These are phyloP conservation scores for Thermophis baileyi DNA, from an alignment of 2,113 vertebrate genomes.

Conservation along the genomic window DNA sequence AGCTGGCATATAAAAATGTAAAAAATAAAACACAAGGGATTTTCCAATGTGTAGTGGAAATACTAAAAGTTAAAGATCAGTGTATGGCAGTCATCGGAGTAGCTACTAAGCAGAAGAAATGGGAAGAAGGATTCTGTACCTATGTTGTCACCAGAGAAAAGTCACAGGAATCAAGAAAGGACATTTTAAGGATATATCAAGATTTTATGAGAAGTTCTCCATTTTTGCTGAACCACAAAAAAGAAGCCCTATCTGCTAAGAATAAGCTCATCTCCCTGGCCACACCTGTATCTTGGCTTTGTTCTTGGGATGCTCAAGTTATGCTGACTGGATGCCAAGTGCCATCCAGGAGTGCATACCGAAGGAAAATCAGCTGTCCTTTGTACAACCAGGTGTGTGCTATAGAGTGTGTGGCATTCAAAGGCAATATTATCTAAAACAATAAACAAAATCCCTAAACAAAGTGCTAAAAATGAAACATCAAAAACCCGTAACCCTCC, in stretches of 20 bases:
- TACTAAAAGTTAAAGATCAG: not conserved
- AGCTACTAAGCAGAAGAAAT: not conserved
- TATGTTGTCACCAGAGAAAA: not conserved
- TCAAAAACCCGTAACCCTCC: not conserved
- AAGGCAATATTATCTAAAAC: constrained; percentile 27
- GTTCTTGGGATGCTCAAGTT: constrained; percentile 41
- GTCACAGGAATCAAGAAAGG: constrained; percentile 1
- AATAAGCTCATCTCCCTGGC: constrained; percentile 29
- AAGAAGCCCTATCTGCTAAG: constrained; percentile 40
- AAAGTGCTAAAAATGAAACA: constrained; percentile 19
- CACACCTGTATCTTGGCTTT: constrained; percentile 38
- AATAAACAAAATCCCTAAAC: not conserved
- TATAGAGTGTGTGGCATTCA: not conserved
- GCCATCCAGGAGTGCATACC: constrained; percentile 24
- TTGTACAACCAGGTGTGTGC: constrained; percentile 15
- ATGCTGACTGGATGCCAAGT: constrained; percentile 41
- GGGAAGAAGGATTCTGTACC: not conserved
- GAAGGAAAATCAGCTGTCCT: constrained; percentile 31
- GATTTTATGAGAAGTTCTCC: constrained; percentile 31
- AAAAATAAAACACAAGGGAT: not conserved
- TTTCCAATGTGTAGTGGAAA: not conserved
- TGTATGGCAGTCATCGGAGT: not conserved
- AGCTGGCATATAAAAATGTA: not conserved
- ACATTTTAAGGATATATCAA: constrained; percentile 26
- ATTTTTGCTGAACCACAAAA: constrained; percentile 33